These are phyloP conservation scores for Cinclus cinclus DNA, from an alignment of 2,113 vertebrate species.

Conservation along the genomic window DNA sequence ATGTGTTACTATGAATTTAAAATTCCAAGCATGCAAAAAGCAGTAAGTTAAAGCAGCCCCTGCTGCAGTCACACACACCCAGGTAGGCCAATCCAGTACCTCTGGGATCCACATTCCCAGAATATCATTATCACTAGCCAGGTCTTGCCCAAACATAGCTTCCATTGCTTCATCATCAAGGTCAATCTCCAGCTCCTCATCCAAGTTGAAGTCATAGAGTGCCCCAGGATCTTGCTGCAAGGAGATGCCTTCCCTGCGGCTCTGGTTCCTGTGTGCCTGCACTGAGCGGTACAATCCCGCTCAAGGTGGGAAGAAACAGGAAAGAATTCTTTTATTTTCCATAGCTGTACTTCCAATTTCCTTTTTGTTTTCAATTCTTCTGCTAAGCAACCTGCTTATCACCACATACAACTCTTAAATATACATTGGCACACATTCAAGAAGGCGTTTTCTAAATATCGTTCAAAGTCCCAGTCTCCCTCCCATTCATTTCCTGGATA, in stretches of 20 bases:
- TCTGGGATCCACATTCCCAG: slow-evolving; percentile 99
- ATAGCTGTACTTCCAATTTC: neutral
- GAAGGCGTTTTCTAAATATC: neutral
- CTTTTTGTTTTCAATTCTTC: neutral
- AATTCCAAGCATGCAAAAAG: slow-evolving; percentile 24
- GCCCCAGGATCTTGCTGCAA: slow-evolving; percentile 89
- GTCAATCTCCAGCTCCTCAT: slow-evolving; percentile 96
- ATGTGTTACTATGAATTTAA: neutral
- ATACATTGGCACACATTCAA: accelerated
- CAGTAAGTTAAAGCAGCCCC: slow-evolving; percentile 81
- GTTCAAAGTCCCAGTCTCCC: neutral
- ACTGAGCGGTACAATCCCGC: slow-evolving; percentile 95
- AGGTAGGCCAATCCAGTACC: slow-evolving; percentile 99
- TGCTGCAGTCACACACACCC: slow-evolving; percentile 98
- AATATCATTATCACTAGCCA: slow-evolving; percentile 95
- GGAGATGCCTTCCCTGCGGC: slow-evolving; percentile 86
- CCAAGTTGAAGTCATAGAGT: slow-evolving; percentile 95
- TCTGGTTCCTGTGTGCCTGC: slow-evolving; percentile 94
- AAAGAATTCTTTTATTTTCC: slow-evolving; percentile 64
- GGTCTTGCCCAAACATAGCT: slow-evolving; percentile 97
- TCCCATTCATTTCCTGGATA: neutral
- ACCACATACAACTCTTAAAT: neutral
- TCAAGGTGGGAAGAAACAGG: slow-evolving; percentile 47
- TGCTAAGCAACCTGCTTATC: neutral
- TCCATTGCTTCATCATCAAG: slow-evolving; percentile 99